Evolutionary conservation across 2,797 vertebrate genomes (phyloP).

Genomic region (Sebastes melanostomus): DNA sequence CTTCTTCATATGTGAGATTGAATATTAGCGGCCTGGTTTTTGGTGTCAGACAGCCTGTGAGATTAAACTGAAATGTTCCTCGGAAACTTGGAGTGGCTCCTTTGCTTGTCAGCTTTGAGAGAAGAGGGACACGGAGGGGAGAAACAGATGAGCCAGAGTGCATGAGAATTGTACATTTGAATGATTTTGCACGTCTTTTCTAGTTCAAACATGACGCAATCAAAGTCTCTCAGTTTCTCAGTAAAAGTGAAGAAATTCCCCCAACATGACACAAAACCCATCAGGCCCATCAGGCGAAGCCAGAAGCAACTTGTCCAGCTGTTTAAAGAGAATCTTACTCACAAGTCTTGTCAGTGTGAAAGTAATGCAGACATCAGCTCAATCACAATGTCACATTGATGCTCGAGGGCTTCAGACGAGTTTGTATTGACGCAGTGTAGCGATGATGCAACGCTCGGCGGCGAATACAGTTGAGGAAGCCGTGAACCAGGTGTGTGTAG

Average conservation of each 20-base stretch:
- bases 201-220: no score
- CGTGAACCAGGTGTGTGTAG: constrained; percentile 35
- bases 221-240: not conserved
- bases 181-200: no score
- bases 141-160: no score
- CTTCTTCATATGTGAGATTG: not conserved
- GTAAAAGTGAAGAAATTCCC: not conserved
- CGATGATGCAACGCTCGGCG: constrained; percentile 36
- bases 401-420: constrained; percentile 16
- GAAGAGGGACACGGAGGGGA: no score
- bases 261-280: not conserved
- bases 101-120: not conserved
- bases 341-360: not conserved
- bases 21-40: not conserved
- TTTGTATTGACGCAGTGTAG: constrained; percentile 1
- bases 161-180: no score
- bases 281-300: no score
- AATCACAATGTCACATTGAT: not conserved
- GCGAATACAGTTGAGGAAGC: not conserved
- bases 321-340: not conserved
- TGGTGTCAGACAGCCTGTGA: constrained; percentile 4
- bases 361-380: constrained; percentile 14
- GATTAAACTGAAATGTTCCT: constrained; percentile 8
- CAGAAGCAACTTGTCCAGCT: no score
- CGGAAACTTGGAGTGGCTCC: not conserved